A percentile compares a stretch with the other conserved stretches of the same genome.
Conservation (phyloP, 2,797 vertebrate genomes). For the Mycteria americana region DNA sequence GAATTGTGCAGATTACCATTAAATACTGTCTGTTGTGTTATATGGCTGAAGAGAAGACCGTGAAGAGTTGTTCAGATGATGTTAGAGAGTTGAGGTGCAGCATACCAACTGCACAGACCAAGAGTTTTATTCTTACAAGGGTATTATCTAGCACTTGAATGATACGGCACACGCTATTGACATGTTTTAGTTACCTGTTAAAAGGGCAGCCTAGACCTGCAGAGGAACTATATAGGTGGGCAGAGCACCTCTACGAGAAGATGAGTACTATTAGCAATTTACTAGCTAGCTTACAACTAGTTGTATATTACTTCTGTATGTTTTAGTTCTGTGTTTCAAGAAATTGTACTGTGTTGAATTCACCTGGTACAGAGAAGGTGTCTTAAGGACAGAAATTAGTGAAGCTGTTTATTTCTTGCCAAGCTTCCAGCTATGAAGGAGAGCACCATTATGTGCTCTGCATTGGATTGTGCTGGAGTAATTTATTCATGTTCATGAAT, state of each 20-base stretch:
- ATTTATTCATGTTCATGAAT: background rate
- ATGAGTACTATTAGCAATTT: background rate
- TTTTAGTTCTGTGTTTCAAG: background rate
- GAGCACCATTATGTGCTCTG: background rate
- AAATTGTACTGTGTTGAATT: background rate
- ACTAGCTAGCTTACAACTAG: background rate
- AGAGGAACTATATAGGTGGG: background rate
- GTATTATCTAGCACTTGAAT: background rate
- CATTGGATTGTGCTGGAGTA: background rate
- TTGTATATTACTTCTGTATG: background rate
- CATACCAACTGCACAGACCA: background rate
- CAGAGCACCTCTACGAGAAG: background rate
- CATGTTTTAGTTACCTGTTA: background rate
- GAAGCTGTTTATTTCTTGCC: background rate
- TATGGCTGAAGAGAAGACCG: background rate
- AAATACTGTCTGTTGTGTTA: background rate
- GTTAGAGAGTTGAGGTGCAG: background rate
- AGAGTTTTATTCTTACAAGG: background rate
- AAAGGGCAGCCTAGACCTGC: background rate
- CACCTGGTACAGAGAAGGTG: background rate
- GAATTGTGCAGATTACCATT: background rate
- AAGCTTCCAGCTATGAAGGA: background rate
- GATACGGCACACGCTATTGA: too few relatives aligned
- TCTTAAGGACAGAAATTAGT: background rate
- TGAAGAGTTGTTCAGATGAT: background rate